phyloP scores from a whole-genome alignment of 2,797 vertebrate genomes.

The Moxostoma hubbsi region DNA sequence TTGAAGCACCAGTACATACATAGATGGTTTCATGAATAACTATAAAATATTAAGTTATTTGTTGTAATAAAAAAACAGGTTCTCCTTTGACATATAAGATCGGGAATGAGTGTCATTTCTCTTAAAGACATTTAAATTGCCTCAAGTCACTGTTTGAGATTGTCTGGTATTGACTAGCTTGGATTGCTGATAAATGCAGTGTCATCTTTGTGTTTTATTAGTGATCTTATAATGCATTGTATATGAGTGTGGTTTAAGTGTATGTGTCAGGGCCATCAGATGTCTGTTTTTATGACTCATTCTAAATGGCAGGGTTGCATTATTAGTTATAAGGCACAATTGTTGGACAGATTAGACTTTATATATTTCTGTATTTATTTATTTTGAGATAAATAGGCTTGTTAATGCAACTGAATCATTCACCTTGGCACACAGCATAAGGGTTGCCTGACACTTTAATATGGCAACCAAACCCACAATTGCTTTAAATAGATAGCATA shows the following conservation, averaged over 20 bases:
- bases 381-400: background rate
- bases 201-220: constrained; percentile 19
- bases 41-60: too few relatives aligned
- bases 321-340: background rate
- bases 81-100: too few relatives aligned
- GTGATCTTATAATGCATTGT: background rate
- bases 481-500: background rate
- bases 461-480: background rate
- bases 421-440: background rate
- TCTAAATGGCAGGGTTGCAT: constrained; percentile 3
- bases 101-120: background rate
- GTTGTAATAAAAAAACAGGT: too few relatives aligned
- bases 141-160: too few relatives aligned
- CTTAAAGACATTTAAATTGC: background rate
- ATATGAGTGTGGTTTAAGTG: background rate
- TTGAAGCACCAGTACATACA: too few relatives aligned
- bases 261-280: too few relatives aligned
- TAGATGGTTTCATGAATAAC: too few relatives aligned
- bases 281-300: background rate
- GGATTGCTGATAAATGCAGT: constrained; percentile 7
- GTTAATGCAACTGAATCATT: constrained; percentile 5
- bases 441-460: background rate
- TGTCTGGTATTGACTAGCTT: constrained; percentile 1
- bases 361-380: too few relatives aligned
- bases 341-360: background rate